These are phyloP conservation scores for Aplochiton taeniatus DNA, from an alignment of 2,797 vertebrate species.

Conservation along the genomic window DNA sequence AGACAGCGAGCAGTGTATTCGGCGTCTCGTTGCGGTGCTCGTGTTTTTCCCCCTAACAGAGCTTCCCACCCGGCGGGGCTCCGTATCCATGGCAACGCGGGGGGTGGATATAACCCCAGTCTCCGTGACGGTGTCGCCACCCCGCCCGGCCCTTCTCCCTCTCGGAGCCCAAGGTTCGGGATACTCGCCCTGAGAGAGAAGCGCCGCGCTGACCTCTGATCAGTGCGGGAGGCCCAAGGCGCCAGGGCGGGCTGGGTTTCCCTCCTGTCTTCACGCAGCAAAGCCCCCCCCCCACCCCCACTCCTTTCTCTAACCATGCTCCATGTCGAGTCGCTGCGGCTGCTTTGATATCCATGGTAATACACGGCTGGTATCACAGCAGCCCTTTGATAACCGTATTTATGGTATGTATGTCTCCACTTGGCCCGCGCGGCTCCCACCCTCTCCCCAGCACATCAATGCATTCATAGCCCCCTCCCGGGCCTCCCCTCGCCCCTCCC, in stretches of 20 bases:
- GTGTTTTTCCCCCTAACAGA: no score
- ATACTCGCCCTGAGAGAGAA: constrained; percentile 20
- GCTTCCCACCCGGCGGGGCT: no score
- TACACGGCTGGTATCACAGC: constrained; percentile 61
- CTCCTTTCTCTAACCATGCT: constrained; percentile 28
- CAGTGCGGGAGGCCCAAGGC: background rate
- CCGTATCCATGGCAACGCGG: no score
- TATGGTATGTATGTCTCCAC: constrained; percentile 64
- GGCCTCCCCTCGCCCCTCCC: constrained; percentile 65
- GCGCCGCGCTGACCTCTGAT: constrained; percentile 43
- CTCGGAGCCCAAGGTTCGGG: no score
- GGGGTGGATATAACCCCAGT: no score
- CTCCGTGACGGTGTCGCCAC: no score
- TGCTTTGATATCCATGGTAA: constrained; percentile 65
- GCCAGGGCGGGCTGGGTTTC: no score
- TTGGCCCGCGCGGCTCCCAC: constrained; percentile 52
- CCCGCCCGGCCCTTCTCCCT: no score
- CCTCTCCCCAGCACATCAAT: constrained; percentile 66
- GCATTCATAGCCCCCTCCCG: constrained; percentile 63
- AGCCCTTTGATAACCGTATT: constrained; percentile 73
- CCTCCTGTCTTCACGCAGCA: no score
- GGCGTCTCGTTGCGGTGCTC: no score
- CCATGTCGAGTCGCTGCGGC: constrained; percentile 24
- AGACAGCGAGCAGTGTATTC: no score
- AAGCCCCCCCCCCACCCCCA: constrained; percentile 18